phyloP scores from a whole-genome alignment of 2,888 invertebrate genomes.

The Lamellibrachia columna region DNA sequence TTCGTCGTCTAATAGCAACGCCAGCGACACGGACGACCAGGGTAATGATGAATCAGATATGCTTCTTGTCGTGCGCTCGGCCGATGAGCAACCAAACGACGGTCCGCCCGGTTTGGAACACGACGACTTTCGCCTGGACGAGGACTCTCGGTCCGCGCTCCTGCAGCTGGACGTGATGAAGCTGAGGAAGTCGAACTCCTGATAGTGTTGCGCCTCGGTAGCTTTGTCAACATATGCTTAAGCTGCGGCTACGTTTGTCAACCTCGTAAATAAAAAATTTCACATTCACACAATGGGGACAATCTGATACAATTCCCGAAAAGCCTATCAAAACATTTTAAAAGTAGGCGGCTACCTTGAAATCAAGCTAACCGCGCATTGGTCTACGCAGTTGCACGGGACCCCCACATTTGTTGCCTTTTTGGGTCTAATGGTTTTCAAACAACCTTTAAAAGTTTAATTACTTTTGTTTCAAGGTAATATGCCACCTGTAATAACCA shows the following conservation, averaged over 20 bases:
- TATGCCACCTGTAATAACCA: too few relatives aligned
- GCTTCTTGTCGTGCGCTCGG: background rate
- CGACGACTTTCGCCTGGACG: background rate
- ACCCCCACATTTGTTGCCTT: too few relatives aligned
- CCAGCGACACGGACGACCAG: background rate
- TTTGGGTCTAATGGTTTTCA: too few relatives aligned
- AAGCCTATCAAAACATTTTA: background rate
- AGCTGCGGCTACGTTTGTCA: background rate
- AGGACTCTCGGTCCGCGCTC: background rate
- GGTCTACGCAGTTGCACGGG: too few relatives aligned
- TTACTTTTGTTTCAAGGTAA: too few relatives aligned
- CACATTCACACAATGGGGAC: background rate
- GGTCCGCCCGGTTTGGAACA: background rate
- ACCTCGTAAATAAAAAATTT: background rate
- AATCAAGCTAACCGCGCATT: too few relatives aligned
- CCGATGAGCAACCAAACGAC: background rate
- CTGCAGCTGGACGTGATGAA: background rate
- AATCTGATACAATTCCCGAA: background rate
- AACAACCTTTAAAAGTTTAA: too few relatives aligned
- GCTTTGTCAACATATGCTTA: background rate
- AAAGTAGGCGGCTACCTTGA: too few relatives aligned
- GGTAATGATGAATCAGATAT: background rate
- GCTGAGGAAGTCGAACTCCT: background rate
- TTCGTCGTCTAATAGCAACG: background rate
- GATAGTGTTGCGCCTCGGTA: background rate